These are phyloP conservation scores for Lasiurus cinereus DNA, from an alignment of 2,113 vertebrate species.

Conservation along the genomic window DNA sequence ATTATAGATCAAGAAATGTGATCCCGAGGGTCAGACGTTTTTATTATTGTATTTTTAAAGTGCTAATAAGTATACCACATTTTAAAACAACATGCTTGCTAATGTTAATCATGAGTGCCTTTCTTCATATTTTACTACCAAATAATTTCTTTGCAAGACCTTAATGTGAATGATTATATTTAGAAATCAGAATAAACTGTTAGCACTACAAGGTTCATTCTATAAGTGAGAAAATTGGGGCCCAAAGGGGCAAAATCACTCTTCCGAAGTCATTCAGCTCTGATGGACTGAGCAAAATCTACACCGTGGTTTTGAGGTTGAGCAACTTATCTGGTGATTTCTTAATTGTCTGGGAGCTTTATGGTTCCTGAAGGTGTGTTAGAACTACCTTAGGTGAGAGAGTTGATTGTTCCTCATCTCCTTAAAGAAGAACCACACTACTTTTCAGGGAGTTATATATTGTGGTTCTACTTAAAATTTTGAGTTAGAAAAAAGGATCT, in stretches of 20 bases:
- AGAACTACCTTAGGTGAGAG: neutral
- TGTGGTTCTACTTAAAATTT: neutral
- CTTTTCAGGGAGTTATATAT: neutral
- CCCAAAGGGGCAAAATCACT: neutral
- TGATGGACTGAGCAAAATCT: neutral
- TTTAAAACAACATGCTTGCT: conserved; percentile 59
- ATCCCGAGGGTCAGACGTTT: conserved; percentile 7
- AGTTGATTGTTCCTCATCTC: conserved; percentile 18
- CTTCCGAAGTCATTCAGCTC: neutral
- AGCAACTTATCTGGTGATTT: neutral
- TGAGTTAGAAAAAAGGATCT: conserved; percentile 38
- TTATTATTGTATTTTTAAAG: conserved; percentile 74
- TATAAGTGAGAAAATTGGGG: neutral
- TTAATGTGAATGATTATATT: conserved; percentile 68
- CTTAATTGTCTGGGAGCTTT: neutral
- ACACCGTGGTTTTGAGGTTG: neutral
- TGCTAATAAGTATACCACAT: conserved; percentile 71
- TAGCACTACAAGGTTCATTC: neutral
- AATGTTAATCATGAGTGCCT: conserved; percentile 62
- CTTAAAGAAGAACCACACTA: neutral
- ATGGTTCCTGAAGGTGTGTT: neutral
- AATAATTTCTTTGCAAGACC: conserved; percentile 56
- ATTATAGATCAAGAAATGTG: conserved; percentile 32
- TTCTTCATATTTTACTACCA: conserved; percentile 66
- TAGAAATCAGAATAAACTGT: conserved; percentile 60